Base-by-base conservation (phyloP, 2,113 vertebrate genomes). In the Burhinus bistriatus region DNA sequence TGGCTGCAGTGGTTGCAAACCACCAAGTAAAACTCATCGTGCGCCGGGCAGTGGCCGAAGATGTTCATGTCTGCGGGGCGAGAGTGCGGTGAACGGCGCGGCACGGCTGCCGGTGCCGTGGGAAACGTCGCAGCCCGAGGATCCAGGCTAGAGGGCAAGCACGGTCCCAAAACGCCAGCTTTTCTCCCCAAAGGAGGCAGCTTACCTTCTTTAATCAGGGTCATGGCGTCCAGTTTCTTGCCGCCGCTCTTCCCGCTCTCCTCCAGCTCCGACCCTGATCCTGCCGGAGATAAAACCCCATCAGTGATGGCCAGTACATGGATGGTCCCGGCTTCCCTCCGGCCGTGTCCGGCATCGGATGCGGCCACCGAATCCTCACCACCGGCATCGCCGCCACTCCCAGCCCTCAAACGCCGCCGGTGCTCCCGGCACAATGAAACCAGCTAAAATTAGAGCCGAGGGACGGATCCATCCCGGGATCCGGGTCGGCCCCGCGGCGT, bases 1-100 rank as follows among this genome's bases (percentile, higher is more conserved):
- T 99, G 99, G 96, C 99, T 98, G 97, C 99, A 99, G 73, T 99
- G 99, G 98, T 98, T 99, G 97, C 99, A 99, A 42, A 99, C 99
- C 97, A 99, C 99, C 98, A 99, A 98, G 98, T 99, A 99, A 97
- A 99, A 99, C 96, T 99, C 99, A 11, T 99, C 99, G 3, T 99
- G 99, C 11, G 99, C 99, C 0, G 99, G 99, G 96, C 98, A 99
- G 92, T 99, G 99, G 85, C 99, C 99, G 23, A 99, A 99, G 98
- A 99, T 99, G 92, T 98, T 99, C 99, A 99, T 99, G 98, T 99
- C 99, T 99, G 97, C 44, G 95, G 42, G 58, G 85, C 9, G 38
- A 88, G 86, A 87, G 65, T 10, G 9, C 2, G 20, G 34, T 61
- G 42, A 70, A 70, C 13, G 3, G 19, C 12, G 69, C 15, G 4